Conservation (phyloP, 2,113 vertebrate genomes). For the Eleginops maclovinus region DNA sequence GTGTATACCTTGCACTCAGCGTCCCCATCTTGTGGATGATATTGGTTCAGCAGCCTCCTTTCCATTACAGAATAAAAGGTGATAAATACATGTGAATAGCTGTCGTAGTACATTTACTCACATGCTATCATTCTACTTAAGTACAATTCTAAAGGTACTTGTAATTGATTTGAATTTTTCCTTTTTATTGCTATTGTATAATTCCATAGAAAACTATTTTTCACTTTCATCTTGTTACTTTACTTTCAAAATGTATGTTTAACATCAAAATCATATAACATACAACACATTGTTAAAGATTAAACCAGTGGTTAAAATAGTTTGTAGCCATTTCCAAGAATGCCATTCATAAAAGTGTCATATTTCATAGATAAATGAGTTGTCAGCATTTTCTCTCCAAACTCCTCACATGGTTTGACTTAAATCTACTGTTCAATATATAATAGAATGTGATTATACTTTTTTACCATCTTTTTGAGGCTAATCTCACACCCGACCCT, state of each 20-base stretch:
- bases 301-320: not conserved
- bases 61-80: not conserved
- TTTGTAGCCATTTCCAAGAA: not conserved
- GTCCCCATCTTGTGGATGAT: conserved; percentile 9
- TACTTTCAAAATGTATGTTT: not conserved
- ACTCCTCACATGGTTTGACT: not conserved
- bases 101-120: not conserved
- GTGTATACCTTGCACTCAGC: not conserved
- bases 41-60: not conserved
- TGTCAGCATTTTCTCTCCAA: not conserved
- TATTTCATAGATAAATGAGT: not conserved
- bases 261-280: not conserved
- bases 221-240: not conserved
- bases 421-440: not conserved
- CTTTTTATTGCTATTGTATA: not conserved
- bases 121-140: not conserved
- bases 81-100: not conserved
- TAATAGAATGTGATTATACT: too few relatives aligned
- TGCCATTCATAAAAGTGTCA: too few relatives aligned
- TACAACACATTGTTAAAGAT: not conserved
- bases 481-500: not conserved
- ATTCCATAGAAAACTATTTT: not conserved
- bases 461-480: too few relatives aligned
- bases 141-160: not conserved
- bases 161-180: not conserved